These are phyloP conservation scores for Montipora foliosa DNA, from an alignment of 64 coral and sea anemone species.

Conservation along the genomic window DNA sequence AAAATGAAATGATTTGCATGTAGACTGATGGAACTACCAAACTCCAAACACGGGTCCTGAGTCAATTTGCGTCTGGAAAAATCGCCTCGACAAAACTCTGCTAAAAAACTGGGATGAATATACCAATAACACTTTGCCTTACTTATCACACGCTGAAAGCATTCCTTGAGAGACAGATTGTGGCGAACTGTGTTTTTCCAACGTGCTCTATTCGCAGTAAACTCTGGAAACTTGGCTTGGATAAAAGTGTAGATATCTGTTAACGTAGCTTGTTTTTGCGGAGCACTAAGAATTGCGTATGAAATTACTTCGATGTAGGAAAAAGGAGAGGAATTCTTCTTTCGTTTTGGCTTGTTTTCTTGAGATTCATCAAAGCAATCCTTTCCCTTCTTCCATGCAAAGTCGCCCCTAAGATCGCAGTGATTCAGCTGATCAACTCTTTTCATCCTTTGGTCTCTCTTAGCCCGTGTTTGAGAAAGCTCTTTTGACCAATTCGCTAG, in stretches of 20 bases:
- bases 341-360: neutral
- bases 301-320: conserved; percentile 26
- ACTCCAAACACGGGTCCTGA: no score
- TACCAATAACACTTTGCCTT: conserved; percentile 14
- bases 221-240: neutral
- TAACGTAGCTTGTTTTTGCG: neutral
- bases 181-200: conserved; percentile 56
- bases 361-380: no score
- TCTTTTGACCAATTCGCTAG: no score
- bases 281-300: conserved; percentile 17
- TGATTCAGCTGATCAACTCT: no score
- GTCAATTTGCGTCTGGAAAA: conserved; percentile 6
- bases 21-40: no score
- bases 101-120: conserved; percentile 29
- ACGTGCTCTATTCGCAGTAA: conserved; percentile 14
- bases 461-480: no score
- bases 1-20: no score
- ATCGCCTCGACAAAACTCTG: conserved; percentile 27
- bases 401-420: no score
- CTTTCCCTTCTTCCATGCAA: no score
- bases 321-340: conserved; percentile 9
- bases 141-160: conserved; percentile 6
- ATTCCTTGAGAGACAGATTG: conserved; percentile 26
- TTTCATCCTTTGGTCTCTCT: no score
- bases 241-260: conserved; percentile 32